Conservation (phyloP, 2,888 invertebrate species). For the Tetrapedia diversipes region DNA sequence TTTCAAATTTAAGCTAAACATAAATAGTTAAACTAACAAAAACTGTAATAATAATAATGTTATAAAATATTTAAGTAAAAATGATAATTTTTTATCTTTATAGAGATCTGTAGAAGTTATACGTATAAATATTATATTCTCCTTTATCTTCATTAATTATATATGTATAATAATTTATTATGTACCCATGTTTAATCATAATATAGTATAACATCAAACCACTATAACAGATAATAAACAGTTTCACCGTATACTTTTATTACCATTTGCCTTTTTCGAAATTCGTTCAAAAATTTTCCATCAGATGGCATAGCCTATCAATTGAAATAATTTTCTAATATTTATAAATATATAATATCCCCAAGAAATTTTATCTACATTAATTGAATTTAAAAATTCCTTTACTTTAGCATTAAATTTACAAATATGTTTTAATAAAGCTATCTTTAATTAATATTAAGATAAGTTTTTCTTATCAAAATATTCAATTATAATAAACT, state of each 20-base stretch:
- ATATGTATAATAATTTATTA: background rate
- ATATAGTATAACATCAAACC: too few species aligned
- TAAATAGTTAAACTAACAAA: background rate
- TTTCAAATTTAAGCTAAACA: background rate
- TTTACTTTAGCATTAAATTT: background rate
- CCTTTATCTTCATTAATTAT: background rate
- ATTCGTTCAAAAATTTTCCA: constrained; percentile 7
- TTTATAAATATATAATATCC: background rate
- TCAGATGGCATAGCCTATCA: constrained; percentile 33
- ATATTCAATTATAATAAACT: background rate
- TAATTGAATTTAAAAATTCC: too few species aligned
- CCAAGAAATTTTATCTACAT: too few species aligned
- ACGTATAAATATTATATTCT: too few species aligned
- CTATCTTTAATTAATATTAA: background rate
- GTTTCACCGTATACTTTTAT: too few species aligned
- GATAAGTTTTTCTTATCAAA: background rate
- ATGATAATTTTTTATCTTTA: background rate
- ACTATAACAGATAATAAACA: too few species aligned
- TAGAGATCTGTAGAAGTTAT: background rate
- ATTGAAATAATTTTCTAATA: background rate
- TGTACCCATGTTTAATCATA: background rate
- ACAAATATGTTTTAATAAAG: background rate
- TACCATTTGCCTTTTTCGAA: constrained; percentile 4
- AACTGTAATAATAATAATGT: too few species aligned
- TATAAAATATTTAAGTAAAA: too few species aligned